Conservation (phyloP, 2,797 vertebrate species). For the Poliocrania exsul region DNA sequence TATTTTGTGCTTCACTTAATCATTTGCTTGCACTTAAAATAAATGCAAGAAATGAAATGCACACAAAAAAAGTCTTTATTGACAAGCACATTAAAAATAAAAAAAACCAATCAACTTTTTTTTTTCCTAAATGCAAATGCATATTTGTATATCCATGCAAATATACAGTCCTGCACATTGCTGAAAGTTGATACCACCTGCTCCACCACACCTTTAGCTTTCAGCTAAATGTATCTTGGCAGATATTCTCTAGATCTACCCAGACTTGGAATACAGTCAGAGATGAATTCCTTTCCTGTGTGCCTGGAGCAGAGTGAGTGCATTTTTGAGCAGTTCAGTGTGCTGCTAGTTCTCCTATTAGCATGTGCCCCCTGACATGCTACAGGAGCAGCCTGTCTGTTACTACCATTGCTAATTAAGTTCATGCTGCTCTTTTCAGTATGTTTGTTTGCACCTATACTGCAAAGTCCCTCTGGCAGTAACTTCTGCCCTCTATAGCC, state of each 20-base stretch:
- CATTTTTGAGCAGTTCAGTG: background rate
- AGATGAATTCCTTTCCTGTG: background rate
- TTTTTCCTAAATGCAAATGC: background rate
- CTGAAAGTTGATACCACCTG: background rate
- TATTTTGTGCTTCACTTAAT: background rate
- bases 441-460: background rate
- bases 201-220: background rate
- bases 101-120: background rate
- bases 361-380: background rate
- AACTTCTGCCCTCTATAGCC: background rate
- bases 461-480: background rate
- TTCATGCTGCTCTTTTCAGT: background rate
- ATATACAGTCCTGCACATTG: background rate
- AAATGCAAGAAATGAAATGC: background rate
- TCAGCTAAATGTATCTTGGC: constrained; percentile 5
- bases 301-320: background rate
- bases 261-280: background rate
- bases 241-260: background rate
- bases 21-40: background rate
- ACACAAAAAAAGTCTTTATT: background rate
- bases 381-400: background rate
- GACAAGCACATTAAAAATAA: background rate
- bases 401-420: background rate
- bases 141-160: background rate
- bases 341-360: background rate